phyloP scores from a whole-genome alignment of 1,140 invertebrate genomes.

The Ceratina australensis region DNA sequence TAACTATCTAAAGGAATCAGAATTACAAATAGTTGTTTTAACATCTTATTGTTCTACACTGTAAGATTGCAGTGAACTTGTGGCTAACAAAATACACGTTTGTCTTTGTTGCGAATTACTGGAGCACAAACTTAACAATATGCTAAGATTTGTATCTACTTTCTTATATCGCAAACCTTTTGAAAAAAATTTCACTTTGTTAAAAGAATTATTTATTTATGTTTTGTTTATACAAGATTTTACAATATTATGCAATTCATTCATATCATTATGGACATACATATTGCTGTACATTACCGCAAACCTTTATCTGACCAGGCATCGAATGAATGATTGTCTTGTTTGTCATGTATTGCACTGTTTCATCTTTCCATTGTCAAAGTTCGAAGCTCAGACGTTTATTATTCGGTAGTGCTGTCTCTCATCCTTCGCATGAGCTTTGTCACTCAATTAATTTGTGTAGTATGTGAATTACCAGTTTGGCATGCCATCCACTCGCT shows the following conservation, averaged over 20 bases:
- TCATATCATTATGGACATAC: neutral
- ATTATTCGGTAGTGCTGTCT: conserved; percentile 32
- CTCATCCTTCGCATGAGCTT: conserved; percentile 70
- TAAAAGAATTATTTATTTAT: neutral
- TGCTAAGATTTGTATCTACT: neutral
- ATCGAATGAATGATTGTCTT: conserved; percentile 33
- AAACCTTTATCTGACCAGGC: neutral
- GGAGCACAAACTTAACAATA: conserved; percentile 4
- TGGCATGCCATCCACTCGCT: conserved; percentile 69
- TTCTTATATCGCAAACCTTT: too few relatives aligned
- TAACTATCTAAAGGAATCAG: neutral
- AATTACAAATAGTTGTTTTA: neutral
- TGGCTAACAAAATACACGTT: conserved; percentile 29
- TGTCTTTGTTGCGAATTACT: conserved; percentile 7
- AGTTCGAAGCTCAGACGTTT: conserved; percentile 21
- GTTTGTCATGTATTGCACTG: conserved; percentile 17
- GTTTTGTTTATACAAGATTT: neutral
- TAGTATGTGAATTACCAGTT: conserved; percentile 62
- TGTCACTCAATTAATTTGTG: conserved; percentile 65
- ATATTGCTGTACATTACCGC: conserved; percentile 18
- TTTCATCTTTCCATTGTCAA: conserved; percentile 20
- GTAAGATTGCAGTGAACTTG: neutral
- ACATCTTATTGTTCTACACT: conserved; percentile 4
- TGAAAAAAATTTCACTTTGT: neutral
- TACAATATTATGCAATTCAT: neutral